phyloP scores from a whole-genome alignment of 2,113 vertebrate species.

The Lipophrys pholis region DNA sequence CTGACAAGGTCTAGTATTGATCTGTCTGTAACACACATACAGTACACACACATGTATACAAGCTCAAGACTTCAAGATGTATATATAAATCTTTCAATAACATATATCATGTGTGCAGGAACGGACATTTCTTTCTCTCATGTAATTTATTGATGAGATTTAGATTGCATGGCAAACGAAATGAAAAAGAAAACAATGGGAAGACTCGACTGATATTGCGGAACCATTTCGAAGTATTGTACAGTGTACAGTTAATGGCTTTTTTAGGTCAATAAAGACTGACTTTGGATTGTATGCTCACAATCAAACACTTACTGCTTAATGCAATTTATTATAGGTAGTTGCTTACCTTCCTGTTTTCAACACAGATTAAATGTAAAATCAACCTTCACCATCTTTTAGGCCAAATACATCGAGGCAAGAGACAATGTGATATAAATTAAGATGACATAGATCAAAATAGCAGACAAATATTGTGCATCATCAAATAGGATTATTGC shows the following conservation, averaged over 20 bases:
- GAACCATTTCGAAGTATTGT: no score
- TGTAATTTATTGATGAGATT: conserved; percentile 35
- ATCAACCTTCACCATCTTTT: no score
- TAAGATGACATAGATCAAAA: no score
- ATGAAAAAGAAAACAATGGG: conserved; percentile 2
- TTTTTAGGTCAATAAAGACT: conserved; percentile 4
- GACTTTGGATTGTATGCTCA: conserved; percentile 8
- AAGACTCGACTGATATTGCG: conserved; percentile 1
- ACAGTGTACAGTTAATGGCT: no score
- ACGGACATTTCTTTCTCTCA: conserved; percentile 27
- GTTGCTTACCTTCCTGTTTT: no score
- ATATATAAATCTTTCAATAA: conserved; percentile 52
- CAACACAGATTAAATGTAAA: no score
- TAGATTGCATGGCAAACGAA: conserved; percentile 10
- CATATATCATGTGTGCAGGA: conserved; percentile 42
- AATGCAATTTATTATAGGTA: no score
- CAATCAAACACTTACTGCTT: neutral
- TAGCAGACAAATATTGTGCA: no score
- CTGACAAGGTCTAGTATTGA: conserved; percentile 75
- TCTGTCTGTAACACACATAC: conserved; percentile 55
- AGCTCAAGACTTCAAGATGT: conserved; percentile 15
- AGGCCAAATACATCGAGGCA: no score
- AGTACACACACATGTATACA: neutral
- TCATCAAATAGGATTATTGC: no score
- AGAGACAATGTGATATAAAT: no score